phyloP scores from a whole-genome alignment of 2,113 vertebrate species.

The Alectura lathami region DNA sequence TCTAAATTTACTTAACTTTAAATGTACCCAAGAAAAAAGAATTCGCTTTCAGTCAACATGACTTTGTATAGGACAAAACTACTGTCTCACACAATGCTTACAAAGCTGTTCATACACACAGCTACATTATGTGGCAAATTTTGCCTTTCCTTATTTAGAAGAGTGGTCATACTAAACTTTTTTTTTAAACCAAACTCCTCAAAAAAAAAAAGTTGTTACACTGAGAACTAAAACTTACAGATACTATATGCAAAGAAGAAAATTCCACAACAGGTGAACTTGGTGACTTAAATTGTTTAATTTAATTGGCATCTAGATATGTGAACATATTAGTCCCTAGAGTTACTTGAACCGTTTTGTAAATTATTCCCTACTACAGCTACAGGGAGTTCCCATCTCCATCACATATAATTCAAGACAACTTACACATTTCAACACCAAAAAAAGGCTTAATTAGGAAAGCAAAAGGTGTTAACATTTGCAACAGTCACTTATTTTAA shows the following conservation, averaged over 20 bases:
- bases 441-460: background rate
- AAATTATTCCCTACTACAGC: slow-evolving; percentile 74
- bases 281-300: background rate
- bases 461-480: background rate
- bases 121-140: background rate
- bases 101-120: background rate
- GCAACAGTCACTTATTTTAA: background rate
- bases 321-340: background rate
- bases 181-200: background rate
- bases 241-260: background rate
- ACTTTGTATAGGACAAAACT: background rate
- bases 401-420: slow-evolving; percentile 48
- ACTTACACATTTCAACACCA: slow-evolving; percentile 2
- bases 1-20: background rate
- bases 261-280: background rate
- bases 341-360: slow-evolving; percentile 70
- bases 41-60: background rate
- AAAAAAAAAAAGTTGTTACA: background rate
- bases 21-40: background rate
- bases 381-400: slow-evolving; percentile 68
- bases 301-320: background rate
- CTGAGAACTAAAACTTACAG: background rate
- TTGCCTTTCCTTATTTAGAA: background rate
- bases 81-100: background rate
- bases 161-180: background rate